These are phyloP conservation scores for Clarias pachynema DNA, from an alignment of 2,797 vertebrate species.

Conservation along the genomic window DNA sequence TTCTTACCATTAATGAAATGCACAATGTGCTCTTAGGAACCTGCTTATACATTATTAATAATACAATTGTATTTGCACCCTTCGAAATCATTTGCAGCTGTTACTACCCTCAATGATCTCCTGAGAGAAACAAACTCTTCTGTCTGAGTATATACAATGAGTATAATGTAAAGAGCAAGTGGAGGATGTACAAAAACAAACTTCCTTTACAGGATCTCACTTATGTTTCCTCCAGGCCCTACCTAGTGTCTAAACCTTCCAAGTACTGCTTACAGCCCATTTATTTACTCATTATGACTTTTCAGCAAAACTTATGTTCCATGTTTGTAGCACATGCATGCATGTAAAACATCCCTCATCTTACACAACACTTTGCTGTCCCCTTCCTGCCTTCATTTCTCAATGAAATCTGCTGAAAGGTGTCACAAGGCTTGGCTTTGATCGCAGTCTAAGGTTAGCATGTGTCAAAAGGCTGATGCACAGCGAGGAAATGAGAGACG, in stretches of 20 bases:
- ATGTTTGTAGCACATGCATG: not conserved
- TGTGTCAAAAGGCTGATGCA: constrained; percentile 56
- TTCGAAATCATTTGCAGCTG: not conserved
- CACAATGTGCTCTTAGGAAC: not conserved
- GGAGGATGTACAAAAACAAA: not conserved
- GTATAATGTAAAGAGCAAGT: not conserved
- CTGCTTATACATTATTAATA: too few relatives aligned
- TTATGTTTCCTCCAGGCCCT: not conserved
- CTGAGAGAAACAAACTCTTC: not conserved
- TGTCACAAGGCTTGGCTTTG: constrained; percentile 52
- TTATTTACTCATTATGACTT: not conserved
- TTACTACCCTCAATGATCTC: not conserved
- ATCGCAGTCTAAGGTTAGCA: constrained; percentile 46
- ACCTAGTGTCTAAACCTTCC: not conserved
- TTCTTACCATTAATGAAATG: not conserved
- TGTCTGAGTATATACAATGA: not conserved
- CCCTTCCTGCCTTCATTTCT: constrained; percentile 41
- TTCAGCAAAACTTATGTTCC: not conserved
- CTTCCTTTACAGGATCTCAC: not conserved
- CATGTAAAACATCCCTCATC: constrained; percentile 4
- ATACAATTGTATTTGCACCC: not conserved
- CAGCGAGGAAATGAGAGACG: constrained; percentile 61
- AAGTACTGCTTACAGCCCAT: not conserved
- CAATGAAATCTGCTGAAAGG: constrained; percentile 41
- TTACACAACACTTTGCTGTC: constrained; percentile 29